Base-by-base conservation (phyloP, 2,797 vertebrate species). In the Halcyon smyrnensis region DNA sequence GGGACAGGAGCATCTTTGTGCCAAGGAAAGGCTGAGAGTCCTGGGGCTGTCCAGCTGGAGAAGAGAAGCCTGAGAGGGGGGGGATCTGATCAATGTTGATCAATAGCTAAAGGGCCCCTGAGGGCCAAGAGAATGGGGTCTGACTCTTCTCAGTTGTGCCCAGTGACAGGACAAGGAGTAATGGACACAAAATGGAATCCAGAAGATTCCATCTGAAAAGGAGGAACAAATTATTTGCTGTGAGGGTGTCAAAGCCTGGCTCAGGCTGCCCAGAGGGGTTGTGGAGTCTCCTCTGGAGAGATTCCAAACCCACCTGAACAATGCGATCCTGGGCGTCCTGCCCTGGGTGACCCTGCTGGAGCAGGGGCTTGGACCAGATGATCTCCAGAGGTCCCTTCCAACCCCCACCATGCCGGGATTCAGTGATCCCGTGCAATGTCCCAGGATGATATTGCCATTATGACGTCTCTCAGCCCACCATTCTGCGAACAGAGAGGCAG, bases 381-480 rank as follows among this genome's bases (percentile, higher is more conserved):
- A 21, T 57, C 56, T 34, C 56, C 56, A 57, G 56, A 57, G 56
- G 20, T 57, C 56, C n/a, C 32, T 56, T 56, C 32, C 54, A 56
- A 54, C 11, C 30, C 32, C 32, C 12, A 57, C 32, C 32, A n/a
- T 13, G 8, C 54, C 6, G 32, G 19, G 54, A 34, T 57, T 34
- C 54, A 34, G 23, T 53, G 25, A 57, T 53, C 60, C 1, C 1
- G 11, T 41, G 39, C 56, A 27, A 15, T 7, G 19, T 23, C 48
- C 15, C 46, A 21, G 8, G 25, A 30, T 30, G 50, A 32, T 27
- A 39, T 5, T 56, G 37, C 8, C 1, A 0, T n/a, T 36, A 32
- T 0, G 2, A 9, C 5, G 4, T 21, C 41, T 19, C 34, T 50
- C 14, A 18, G 15, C 9, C 21, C 27, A 53, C 53, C 17, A 7